Evolutionary conservation across 2,888 invertebrate genomes (phyloP).

Genomic region (Spodoptera exigua): DNA sequence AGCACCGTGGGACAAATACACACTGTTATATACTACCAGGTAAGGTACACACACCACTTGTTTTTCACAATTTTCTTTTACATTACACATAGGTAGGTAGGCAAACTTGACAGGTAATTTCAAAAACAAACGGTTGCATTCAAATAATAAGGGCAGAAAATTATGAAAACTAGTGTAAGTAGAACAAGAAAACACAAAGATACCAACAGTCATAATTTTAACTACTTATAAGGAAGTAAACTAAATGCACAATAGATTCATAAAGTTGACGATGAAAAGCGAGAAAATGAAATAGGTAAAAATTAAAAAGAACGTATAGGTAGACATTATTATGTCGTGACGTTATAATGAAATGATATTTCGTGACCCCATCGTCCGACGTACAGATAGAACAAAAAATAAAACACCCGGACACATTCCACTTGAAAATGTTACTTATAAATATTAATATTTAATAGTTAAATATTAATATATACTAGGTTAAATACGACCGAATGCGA

Average conservation of each 20-base stretch:
- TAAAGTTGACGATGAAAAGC: background rate
- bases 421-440: too few species aligned
- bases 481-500: too few species aligned
- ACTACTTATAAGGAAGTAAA: conserved; percentile 36
- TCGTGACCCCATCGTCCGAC: background rate
- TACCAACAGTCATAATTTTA: conserved; percentile 56
- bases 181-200: conserved; percentile 41
- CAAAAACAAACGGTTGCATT: too few species aligned
- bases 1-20: conserved; percentile 60
- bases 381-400: background rate
- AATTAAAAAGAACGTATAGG: background rate
- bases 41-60: conserved; percentile 36
- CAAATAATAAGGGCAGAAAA: conserved; percentile 16
- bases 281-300: background rate
- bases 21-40: conserved; percentile 38
- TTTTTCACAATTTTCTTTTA: conserved; percentile 29
- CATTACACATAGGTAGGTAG: conserved; percentile 19
- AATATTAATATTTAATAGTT: too few species aligned
- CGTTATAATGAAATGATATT: background rate
- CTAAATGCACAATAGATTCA: conserved; percentile 1
- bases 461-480: too few species aligned
- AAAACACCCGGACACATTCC: too few species aligned
- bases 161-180: conserved; percentile 31
- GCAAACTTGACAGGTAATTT: background rate
- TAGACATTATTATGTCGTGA: background rate